Conservation (phyloP, 1,140 invertebrate species). For the Araneus ventricosus region DNA sequence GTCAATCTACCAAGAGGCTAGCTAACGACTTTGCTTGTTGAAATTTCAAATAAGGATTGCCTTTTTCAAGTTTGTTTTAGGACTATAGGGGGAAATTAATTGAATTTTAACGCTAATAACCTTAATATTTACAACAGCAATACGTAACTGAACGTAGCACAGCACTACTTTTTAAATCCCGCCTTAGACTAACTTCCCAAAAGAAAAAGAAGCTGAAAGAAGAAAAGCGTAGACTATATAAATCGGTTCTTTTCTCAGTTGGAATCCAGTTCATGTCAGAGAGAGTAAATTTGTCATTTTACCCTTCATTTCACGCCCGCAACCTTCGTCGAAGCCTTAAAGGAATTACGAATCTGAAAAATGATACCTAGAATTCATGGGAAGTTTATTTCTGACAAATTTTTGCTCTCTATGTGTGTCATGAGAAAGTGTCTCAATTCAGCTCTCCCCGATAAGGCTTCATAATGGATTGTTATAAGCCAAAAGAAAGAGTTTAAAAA, state of each 20-base stretch:
- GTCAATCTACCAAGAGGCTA: no score
- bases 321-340: background rate
- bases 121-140: no score
- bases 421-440: conserved; percentile 5
- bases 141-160: no score
- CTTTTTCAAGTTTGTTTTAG: no score
- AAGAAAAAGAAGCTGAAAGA: background rate
- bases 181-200: background rate
- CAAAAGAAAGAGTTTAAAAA: background rate
- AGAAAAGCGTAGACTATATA: background rate
- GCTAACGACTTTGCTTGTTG: no score
- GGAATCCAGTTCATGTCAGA: conserved; percentile 18
- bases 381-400: conserved; percentile 18
- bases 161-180: background rate
- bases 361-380: conserved; percentile 2
- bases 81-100: no score
- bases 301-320: conserved; percentile 8
- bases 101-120: no score
- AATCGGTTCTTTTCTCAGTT: conserved; percentile 6
- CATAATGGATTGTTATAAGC: background rate
- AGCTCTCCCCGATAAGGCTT: background rate
- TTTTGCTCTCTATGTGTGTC: background rate
- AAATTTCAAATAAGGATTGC: no score
- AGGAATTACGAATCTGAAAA: conserved; percentile 21
- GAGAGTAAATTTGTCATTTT: conserved; percentile 22